Evolutionary conservation across 1,140 invertebrate species (phyloP).

Genomic region (Drosophila paulistorum): DNA sequence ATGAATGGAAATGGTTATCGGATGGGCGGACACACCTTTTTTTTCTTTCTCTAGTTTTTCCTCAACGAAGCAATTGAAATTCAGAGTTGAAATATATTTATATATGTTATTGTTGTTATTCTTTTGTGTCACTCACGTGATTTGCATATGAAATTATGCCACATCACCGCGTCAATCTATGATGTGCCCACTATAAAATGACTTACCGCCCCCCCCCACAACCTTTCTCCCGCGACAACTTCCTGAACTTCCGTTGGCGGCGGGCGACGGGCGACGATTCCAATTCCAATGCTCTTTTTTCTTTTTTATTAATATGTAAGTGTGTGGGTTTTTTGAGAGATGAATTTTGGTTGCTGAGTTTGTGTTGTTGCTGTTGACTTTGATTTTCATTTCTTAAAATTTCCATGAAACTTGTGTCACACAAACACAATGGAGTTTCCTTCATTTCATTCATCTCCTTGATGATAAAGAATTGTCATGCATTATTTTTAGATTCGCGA

Average conservation of each 20-base stretch:
- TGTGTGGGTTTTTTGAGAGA: neutral
- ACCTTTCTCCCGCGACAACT: neutral
- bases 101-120: slow-evolving; percentile 16
- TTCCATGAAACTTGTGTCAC: neutral
- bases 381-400: neutral
- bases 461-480: no score
- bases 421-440: neutral
- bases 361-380: neutral
- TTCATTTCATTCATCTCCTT: neutral
- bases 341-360: neutral
- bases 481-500: no score
- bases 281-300: no score
- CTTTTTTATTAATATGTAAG: neutral
- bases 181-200: slow-evolving; percentile 4
- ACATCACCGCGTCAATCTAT: slow-evolving; percentile 34
- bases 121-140: slow-evolving; percentile 48
- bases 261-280: neutral
- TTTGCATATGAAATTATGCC: slow-evolving; percentile 70
- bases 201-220: neutral
- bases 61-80: slow-evolving; percentile 59
- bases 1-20: neutral
- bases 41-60: slow-evolving; percentile 26
- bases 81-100: slow-evolving; percentile 43
- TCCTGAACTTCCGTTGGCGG: slow-evolving; percentile 1
- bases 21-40: neutral